Evolutionary conservation across 2,888 invertebrate species (phyloP), one percentile per base, ranked within the genome.

Genomic region (Drosophila atroscutellata): DNA sequence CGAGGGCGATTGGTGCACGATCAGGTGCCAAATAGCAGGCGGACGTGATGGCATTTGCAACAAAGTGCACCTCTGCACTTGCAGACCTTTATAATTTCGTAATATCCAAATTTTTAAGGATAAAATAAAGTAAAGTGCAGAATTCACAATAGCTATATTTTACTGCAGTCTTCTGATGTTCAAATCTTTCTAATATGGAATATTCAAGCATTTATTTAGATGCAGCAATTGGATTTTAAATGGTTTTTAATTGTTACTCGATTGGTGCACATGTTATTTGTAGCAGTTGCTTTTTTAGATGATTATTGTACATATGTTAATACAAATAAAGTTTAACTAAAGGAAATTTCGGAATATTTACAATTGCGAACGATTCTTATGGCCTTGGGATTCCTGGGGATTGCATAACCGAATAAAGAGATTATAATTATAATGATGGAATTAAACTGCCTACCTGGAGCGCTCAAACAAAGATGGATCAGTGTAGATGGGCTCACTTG

Each of bases 401-500:
- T 37, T 30, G 32, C 9, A 28, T 24, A 18, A 32, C 4, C 26
- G 13, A 45, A n/a, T 28, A 36, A 30, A 49, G 30, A 54, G n/a
- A 47, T 54, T 11, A 9, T 42, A 3, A 20, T n/a, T 26, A 56
- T 30, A 18, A 55, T 24, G 49, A 57, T n/a, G n/a, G 50, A 28
- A 56, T 32, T 55, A 26, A 28, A 3, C n/a, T 28, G 15, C 47
- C 9, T 39, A 97, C 90, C 96, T 94, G 36, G 97, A 97, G 80
- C 97, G 95, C 93, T 98, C 98, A 91, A 98, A 98, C 42, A 98
- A 94, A 3, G 97, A 97, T 0, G 98, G 98, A 93, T 98, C 98
- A 0, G 98, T 98, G 93, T 98, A 98, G 85, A 98, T 98, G 1
- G 98, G 98, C 92, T 98, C 98, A 91, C 97, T 98, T 42, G 98